Percentiles rank a stretch among this genome's conserved stretches.
These are phyloP conservation scores for Blera fallax DNA, from an alignment of 2,888 invertebrate genomes.

Conservation along the genomic window DNA sequence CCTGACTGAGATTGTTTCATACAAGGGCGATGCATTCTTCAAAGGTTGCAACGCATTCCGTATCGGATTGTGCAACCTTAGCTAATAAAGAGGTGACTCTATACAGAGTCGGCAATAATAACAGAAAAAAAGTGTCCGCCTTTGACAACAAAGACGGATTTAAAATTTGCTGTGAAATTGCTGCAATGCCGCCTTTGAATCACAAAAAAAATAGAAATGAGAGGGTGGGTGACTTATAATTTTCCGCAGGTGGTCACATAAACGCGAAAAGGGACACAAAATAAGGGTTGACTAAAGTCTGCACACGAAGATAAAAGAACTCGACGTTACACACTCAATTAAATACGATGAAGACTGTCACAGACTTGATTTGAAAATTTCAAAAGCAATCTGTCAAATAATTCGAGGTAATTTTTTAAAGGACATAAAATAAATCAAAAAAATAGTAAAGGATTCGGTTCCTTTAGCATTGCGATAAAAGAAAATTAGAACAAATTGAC, in stretches of 20 bases:
- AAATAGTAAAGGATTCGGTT: no score
- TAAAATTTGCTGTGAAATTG: slow-evolving; percentile 38
- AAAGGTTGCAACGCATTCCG: slow-evolving; percentile 41
- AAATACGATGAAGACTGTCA: background rate
- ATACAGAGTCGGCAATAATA: background rate
- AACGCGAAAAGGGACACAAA: slow-evolving; percentile 14
- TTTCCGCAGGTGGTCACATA: slow-evolving; percentile 66
- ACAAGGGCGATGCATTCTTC: slow-evolving; percentile 29
- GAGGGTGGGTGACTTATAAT: slow-evolving; percentile 52
- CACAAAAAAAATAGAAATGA: background rate
- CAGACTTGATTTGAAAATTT: slow-evolving; percentile 27
- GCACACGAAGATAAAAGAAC: slow-evolving; percentile 27
- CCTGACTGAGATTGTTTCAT: slow-evolving; percentile 7
- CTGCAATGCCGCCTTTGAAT: slow-evolving; percentile 43
- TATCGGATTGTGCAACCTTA: slow-evolving; percentile 55
- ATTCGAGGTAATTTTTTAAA: background rate
- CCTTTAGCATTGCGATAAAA: no score
- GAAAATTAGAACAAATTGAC: no score
- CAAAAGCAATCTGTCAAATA: slow-evolving; percentile 22
- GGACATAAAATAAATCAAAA: background rate
- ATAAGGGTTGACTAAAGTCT: slow-evolving; percentile 42
- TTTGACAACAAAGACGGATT: slow-evolving; percentile 32
- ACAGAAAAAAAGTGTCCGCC: background rate
- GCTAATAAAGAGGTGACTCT: slow-evolving; percentile 57
- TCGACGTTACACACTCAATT: slow-evolving; percentile 45